Percentiles rank a stretch among this genome's conserved stretches.
phyloP scores from a whole-genome alignment of 2,888 invertebrate species.

The Harpagoxenus sublaevis region DNA sequence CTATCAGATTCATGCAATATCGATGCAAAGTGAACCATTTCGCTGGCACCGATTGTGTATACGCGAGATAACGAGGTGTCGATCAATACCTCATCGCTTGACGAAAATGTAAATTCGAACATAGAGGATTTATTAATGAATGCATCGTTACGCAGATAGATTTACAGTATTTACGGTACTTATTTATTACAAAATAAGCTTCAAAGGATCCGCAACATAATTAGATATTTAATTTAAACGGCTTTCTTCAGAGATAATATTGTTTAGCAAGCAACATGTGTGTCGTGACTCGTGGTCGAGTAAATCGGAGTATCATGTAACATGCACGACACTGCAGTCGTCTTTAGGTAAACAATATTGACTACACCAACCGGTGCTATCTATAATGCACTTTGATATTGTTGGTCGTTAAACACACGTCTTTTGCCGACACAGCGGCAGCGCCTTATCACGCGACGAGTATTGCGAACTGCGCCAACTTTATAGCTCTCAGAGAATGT shows the following conservation, averaged over 20 bases:
- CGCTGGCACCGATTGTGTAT: conserved; percentile 14
- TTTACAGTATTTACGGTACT: not conserved
- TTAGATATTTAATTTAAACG: conserved; percentile 11
- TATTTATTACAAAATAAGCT: conserved; percentile 4
- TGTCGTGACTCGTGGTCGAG: not conserved
- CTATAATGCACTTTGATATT: conserved; percentile 13
- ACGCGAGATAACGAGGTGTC: conserved; percentile 38
- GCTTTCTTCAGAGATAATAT: not conserved
- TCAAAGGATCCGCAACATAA: not conserved
- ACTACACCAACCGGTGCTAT: not conserved
- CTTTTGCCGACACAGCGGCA: not conserved
- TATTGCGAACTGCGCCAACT: not conserved
- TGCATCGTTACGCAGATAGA: not conserved
- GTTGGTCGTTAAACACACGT: not conserved
- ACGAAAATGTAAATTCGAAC: conserved; percentile 30
- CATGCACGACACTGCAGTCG: too few relatives aligned
- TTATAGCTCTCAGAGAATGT: conserved; percentile 11
- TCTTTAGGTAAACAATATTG: conserved; percentile 5
- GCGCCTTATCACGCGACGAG: conserved; percentile 8
- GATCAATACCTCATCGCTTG: conserved; percentile 24
- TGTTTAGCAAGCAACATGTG: not conserved
- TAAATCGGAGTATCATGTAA: conserved; percentile 3
- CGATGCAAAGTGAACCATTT: not conserved
- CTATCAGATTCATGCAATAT: conserved; percentile 24
- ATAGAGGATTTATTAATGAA: conserved; percentile 23